phyloP scores from a whole-genome alignment of 2,888 invertebrate species.

The Rhopalosiphum nymphaeae region DNA sequence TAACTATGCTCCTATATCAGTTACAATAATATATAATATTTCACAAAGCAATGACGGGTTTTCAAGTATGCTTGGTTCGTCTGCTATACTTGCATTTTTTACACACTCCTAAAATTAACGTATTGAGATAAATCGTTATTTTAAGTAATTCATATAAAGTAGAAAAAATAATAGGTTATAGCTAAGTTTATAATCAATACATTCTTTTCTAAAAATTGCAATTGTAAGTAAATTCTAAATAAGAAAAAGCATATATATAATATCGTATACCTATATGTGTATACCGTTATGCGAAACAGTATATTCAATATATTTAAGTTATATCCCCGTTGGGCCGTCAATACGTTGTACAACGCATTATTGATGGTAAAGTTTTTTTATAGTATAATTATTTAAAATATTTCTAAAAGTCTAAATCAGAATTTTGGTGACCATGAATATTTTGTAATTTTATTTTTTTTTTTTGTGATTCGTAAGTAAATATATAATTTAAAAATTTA shows the following conservation, averaged over 20 bases:
- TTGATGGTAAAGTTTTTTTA: background rate
- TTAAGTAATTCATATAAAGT: background rate
- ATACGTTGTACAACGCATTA: background rate
- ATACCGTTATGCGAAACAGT: background rate
- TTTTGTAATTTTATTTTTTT: background rate
- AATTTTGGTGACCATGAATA: background rate
- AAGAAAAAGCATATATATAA: background rate
- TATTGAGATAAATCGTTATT: background rate
- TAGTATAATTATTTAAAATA: background rate
- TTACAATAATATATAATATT: background rate
- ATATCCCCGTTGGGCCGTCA: background rate
- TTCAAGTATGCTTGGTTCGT: background rate
- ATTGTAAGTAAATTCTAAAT: background rate
- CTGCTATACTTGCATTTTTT: background rate
- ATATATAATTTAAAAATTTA: background rate
- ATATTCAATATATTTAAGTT: background rate
- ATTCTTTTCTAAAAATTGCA: background rate
- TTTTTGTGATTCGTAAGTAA: background rate
- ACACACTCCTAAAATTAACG: background rate
- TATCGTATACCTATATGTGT: background rate
- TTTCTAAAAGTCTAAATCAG: background rate
- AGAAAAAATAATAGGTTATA: background rate
- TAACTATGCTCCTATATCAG: background rate
- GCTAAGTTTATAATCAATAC: background rate
- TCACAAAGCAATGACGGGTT: background rate